phyloP scores from a whole-genome alignment of 2,113 vertebrate genomes.

The Chloebia gouldiae region DNA sequence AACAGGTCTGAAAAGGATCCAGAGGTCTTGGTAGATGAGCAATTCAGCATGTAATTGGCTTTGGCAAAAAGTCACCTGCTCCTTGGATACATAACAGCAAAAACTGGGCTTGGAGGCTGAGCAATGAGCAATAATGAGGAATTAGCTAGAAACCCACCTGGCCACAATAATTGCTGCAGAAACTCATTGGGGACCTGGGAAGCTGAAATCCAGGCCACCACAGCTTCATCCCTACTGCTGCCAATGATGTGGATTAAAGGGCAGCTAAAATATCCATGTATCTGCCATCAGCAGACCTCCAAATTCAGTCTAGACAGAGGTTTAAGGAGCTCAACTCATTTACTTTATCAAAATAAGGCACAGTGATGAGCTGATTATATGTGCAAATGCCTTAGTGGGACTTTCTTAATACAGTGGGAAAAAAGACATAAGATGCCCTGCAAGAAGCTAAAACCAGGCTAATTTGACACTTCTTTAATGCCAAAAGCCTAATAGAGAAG shows the following conservation, averaged over 20 bases:
- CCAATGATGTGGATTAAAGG: background rate
- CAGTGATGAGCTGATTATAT: background rate
- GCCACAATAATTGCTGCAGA: background rate
- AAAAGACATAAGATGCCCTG: background rate
- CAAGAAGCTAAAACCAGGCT: background rate
- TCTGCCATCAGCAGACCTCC: background rate
- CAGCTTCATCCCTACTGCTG: background rate
- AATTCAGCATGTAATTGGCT: background rate
- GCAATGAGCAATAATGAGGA: background rate
- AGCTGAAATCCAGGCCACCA: background rate
- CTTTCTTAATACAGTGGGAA: background rate
- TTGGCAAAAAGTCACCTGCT: background rate
- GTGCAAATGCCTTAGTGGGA: constrained; percentile 3
- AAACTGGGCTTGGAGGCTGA: background rate
- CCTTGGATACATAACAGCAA: background rate
- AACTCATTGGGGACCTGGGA: background rate
- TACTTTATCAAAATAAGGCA: background rate
- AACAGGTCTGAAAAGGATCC: background rate
- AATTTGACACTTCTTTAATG: background rate
- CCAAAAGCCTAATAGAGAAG: background rate
- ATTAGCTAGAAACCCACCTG: background rate
- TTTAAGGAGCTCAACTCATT: background rate
- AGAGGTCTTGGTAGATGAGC: background rate
- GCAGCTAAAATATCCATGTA: background rate
- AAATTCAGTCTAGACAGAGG: background rate